Evolutionary conservation across 2,888 invertebrate species (phyloP), one percentile per base, ranked within the genome.

Genomic region (Leptinotarsa juncta): DNA sequence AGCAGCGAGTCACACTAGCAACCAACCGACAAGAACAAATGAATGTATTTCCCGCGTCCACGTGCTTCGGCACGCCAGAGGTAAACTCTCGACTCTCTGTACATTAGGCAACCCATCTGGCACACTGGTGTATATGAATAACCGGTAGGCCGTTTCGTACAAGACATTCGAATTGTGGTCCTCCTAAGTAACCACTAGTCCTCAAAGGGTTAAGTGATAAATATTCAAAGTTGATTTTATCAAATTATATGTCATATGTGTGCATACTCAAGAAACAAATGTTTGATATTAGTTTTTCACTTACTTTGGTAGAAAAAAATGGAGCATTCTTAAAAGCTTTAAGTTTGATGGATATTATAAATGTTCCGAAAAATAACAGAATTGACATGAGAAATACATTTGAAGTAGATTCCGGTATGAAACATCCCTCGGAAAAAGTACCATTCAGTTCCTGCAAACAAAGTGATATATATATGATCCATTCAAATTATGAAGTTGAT

Each of bases 341-440:
- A 73, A 99, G 89, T 75, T 94, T 91, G 65, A 96, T 92, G 55
- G 98, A 97, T 82, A 97, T 91, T 70, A 93, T 89, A 88, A 97
- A 99, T 57, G 99, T 99, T 79, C 97, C 96, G 82, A 96, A 87
- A 88, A 98, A 98, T 77, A 98, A 90, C 77, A 98, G 91, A 80
- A 97, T 91, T 70, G 98, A 98, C 95, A 99, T 96, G 79, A 98
- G 92, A 90, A 96, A 97, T 77, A 98, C 96, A 88, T 99, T 97
- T 80, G 96, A 94, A 70, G 93, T 93, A 84, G 93, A 93, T 76
- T 91, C 90, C 79, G 92, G 92, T 16, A 89, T 90, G 77, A 89
- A 88, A 86, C 97, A 97, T 73, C 94, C 94, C 23, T 89, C 88
- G 18, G 91, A 88, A 80, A 96, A 88, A 7, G 93, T 93, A 69